Percentiles rank a stretch among this genome's conserved stretches.
Evolutionary conservation across 2,113 vertebrate genomes (phyloP).

Genomic region (Xiphophorus couchianus): DNA sequence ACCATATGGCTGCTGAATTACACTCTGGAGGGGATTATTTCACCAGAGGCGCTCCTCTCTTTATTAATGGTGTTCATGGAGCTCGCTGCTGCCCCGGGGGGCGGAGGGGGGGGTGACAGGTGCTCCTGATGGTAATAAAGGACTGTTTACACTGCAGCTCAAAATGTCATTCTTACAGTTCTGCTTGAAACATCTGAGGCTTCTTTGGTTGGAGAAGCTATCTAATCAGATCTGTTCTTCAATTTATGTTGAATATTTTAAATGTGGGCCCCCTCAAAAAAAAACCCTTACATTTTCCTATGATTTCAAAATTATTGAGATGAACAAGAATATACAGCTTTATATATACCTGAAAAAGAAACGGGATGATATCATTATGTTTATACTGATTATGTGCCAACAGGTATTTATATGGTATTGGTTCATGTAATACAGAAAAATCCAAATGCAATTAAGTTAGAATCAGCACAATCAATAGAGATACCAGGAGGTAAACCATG

Average conservation of each 20-base stretch:
- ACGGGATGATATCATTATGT: neutral
- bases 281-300: neutral
- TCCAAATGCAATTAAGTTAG: constrained; percentile 44
- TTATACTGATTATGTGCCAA: neutral
- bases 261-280: neutral
- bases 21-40: constrained; percentile 66
- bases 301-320: neutral
- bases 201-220: constrained; percentile 4
- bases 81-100: constrained; percentile 44
- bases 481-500: constrained; percentile 29
- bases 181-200: constrained; percentile 36
- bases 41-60: constrained; percentile 48
- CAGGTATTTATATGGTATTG: neutral
- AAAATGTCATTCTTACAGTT: constrained; percentile 41
- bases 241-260: neutral
- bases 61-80: constrained; percentile 52
- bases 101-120: constrained; percentile 48
- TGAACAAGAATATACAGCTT: constrained; percentile 1
- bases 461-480: constrained; percentile 37
- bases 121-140: constrained; percentile 53
- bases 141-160: constrained; percentile 59
- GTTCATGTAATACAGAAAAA: constrained; percentile 13
- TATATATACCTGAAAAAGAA: neutral
- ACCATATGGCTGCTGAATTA: constrained; percentile 72
- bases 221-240: neutral